A percentile compares a stretch with the other conserved stretches of the same genome.
Evolutionary conservation across 2,888 invertebrate genomes (phyloP).

Genomic region (Lagria hirta): DNA sequence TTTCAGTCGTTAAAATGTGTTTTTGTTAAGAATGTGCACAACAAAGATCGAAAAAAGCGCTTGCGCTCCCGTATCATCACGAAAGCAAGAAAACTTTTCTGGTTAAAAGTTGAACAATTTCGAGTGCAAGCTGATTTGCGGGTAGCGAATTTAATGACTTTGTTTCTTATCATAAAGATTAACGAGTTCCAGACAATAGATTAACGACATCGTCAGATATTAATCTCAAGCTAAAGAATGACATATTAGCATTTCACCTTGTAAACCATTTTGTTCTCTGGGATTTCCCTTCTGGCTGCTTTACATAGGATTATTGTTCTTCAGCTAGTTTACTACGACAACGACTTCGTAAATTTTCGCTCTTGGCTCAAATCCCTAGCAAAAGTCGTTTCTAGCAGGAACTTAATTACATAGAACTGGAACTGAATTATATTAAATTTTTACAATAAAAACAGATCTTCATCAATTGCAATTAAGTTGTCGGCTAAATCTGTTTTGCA

Average conservation of each 20-base stretch:
- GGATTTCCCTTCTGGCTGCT: constrained; percentile 17
- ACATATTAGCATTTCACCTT: constrained; percentile 40
- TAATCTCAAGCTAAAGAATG: constrained; percentile 41
- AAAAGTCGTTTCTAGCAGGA: too few species aligned
- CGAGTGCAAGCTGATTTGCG: constrained; percentile 44
- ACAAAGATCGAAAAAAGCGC: constrained; percentile 12
- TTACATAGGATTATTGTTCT: constrained; percentile 23
- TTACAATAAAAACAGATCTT: too few species aligned
- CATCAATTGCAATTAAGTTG: too few species aligned
- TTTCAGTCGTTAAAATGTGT: constrained; percentile 6
- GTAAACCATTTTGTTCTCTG: constrained; percentile 24
- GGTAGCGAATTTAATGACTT: constrained; percentile 51
- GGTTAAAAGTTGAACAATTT: constrained; percentile 51
- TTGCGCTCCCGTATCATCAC: too few species aligned
- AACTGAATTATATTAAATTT: too few species aligned
- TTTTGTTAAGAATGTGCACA: constrained; percentile 12
- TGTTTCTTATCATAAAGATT: constrained; percentile 52
- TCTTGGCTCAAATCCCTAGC: too few species aligned
- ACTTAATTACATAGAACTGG: too few species aligned
- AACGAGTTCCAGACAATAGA: constrained; percentile 50
- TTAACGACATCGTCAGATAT: constrained; percentile 47
- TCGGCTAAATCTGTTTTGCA: too few species aligned
- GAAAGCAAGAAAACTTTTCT: constrained; percentile 45
- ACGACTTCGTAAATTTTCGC: constrained; percentile 10
- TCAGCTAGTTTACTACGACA: constrained; percentile 12